Evolutionary conservation across 2,888 invertebrate species (phyloP).

Genomic region (Drosophila planitibia): DNA sequence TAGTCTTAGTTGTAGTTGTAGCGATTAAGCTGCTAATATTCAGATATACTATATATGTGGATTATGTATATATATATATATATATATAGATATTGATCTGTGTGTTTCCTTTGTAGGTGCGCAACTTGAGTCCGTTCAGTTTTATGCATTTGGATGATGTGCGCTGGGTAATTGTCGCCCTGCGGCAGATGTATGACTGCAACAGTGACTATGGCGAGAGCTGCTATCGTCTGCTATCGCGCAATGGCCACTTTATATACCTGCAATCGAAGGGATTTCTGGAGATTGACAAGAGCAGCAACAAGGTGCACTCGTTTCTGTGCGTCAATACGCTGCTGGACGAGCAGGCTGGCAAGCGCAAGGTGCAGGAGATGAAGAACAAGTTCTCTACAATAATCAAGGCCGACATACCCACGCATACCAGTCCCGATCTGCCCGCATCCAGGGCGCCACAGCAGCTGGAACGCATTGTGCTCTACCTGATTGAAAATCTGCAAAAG

Average conservation of each 20-base stretch:
- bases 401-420: constrained; percentile 85
- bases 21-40: neutral
- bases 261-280: constrained; percentile 93
- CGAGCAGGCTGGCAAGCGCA: constrained; percentile 90
- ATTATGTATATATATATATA: neutral
- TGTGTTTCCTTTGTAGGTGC: constrained; percentile 85
- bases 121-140: constrained; percentile 94
- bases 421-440: constrained; percentile 85
- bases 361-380: constrained; percentile 92
- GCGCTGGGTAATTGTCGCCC: constrained; percentile 94
- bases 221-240: constrained; percentile 92
- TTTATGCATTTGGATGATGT: constrained; percentile 96
- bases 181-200: constrained; percentile 95
- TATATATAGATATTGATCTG: constrained; percentile 2
- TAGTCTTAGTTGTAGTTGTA: neutral
- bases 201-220: constrained; percentile 93
- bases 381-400: constrained; percentile 91
- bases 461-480: constrained; percentile 90
- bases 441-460: constrained; percentile 90
- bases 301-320: constrained; percentile 93
- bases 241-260: constrained; percentile 93
- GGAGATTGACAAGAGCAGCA: constrained; percentile 91
- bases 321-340: constrained; percentile 93
- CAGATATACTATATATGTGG: neutral
- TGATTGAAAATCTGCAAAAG: constrained; percentile 87